Evolutionary conservation across 1,140 invertebrate species (phyloP), one percentile per base, ranked within the genome.

Genomic region (Cotesia chilonis): DNA sequence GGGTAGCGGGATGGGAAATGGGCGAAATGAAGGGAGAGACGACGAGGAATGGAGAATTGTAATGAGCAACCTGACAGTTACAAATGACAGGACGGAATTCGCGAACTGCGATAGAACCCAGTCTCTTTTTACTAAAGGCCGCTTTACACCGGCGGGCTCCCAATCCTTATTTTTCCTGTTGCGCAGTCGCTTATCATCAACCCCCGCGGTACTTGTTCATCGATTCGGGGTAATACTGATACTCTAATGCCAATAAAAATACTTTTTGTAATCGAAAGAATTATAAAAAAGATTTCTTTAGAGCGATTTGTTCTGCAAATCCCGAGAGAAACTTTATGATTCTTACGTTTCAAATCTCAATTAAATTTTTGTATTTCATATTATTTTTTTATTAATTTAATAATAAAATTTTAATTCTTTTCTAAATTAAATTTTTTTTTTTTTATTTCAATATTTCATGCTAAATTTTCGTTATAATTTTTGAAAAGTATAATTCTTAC

Each of bases 21-120:
- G 61, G 14, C 4, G 59, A 61, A 74, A 77, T 77, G 76, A 75
- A 73, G 76, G 70, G 75, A 55, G 72, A 74, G 70, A 59, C 61
- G 60, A 71, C 80, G 79, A 84, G 83, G 85, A 85, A 87, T 84
- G 85, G 85, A 84, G 84, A 87, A 86, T 86, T 87, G 85, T 87
- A 87, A 87, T 86, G 85, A 87, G 85, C 85, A 86, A 80, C 81
- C 82, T 78, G 85, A 87, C 85, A 87, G 85, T 87, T 87, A 87
- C 85, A 87, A 87, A 87, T 87, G 86, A 87, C 84, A 86, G 86
- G 84, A 86, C 82, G 84, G 84, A 87, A 87, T 87, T 87, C 85
- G 84, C 85, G 84, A 84, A 84, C 83, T 83, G 82, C 80, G 85
- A 85, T 85, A 83, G 83, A 85, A 84, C 78, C 82, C 82, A 79